phyloP scores from a whole-genome alignment of 1,140 invertebrate species.

The Battus philenor region DNA sequence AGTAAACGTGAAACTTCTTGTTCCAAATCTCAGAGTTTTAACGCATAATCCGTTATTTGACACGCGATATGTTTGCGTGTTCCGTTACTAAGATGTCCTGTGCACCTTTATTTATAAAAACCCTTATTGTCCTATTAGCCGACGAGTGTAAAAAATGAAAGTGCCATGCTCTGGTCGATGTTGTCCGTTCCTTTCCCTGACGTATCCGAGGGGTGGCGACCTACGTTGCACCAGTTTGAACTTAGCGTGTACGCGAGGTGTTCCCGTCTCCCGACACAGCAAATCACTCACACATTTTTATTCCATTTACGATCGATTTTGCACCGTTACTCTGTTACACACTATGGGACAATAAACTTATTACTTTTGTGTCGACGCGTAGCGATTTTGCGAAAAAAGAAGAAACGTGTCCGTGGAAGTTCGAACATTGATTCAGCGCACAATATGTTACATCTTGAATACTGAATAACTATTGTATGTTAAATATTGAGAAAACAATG shows the following conservation, averaged over 20 bases:
- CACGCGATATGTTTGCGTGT: conserved; percentile 68
- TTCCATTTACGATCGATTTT: conserved; percentile 71
- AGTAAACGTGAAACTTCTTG: conserved; percentile 73
- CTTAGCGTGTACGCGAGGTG: conserved; percentile 1
- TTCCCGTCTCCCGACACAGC: conserved; percentile 22
- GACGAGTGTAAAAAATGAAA: conserved; percentile 58
- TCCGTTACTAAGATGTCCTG: conserved; percentile 57
- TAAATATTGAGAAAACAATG: no score
- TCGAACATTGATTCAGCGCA: conserved; percentile 38
- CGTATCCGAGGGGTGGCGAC: conserved; percentile 30
- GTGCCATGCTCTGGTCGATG: conserved; percentile 72
- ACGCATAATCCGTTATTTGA: conserved; percentile 62
- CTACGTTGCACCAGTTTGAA: not conserved
- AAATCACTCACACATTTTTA: conserved; percentile 38
- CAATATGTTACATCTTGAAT: conserved; percentile 56
- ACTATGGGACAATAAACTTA: conserved; percentile 37
- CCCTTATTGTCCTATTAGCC: conserved; percentile 50
- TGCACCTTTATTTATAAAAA: conserved; percentile 55
- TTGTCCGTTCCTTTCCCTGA: conserved; percentile 48
- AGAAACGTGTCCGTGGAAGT: conserved; percentile 19
- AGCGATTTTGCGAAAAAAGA: conserved; percentile 20
- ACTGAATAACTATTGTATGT: conserved; percentile 8
- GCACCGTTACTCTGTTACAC: conserved; percentile 72
- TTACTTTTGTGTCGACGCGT: conserved; percentile 34
- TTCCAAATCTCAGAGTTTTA: conserved; percentile 75